A percentile compares a stretch with the other conserved stretches of the same genome.
phyloP scores from a whole-genome alignment of 2,888 invertebrate genomes.

The Blastobasis adustella region DNA sequence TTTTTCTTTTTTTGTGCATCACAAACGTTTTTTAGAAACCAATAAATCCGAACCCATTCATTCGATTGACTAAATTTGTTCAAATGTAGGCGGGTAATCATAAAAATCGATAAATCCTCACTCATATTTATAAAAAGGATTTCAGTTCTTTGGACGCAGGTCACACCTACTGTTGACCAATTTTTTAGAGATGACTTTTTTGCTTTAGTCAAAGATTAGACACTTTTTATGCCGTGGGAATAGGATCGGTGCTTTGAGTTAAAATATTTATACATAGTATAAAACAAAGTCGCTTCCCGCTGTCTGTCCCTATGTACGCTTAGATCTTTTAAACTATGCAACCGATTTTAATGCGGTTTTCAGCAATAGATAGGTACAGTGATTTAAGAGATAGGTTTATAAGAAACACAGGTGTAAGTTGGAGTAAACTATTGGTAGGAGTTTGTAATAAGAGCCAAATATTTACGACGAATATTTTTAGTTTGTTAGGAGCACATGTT shows the following conservation, averaged over 20 bases:
- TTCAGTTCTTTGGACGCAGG: conserved; percentile 20
- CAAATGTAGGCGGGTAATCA: conserved; percentile 58
- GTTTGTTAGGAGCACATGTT: too few relatives aligned
- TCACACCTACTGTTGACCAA: conserved; percentile 27
- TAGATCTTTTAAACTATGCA: too few relatives aligned
- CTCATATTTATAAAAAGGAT: conserved; percentile 33
- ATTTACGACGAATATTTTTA: too few relatives aligned
- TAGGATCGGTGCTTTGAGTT: background rate
- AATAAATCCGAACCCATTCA: conserved; percentile 51
- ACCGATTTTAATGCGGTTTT: too few relatives aligned
- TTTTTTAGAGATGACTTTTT: conserved; percentile 16
- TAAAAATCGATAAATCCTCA: conserved; percentile 23
- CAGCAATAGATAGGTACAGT: too few relatives aligned
- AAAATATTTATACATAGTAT: too few relatives aligned
- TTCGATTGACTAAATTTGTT: conserved; percentile 66
- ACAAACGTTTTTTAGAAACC: conserved; percentile 19
- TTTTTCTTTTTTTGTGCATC: conserved; percentile 17
- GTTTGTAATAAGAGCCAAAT: too few relatives aligned
- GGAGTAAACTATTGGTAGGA: too few relatives aligned
- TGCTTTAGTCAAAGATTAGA: background rate
- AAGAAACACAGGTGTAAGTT: too few relatives aligned
- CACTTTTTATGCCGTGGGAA: conserved; percentile 15
- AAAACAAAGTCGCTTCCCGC: too few relatives aligned
- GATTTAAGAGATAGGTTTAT: too few relatives aligned
- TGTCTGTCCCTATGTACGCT: too few relatives aligned